These are phyloP conservation scores for Tyto alba DNA, from an alignment of 2,113 vertebrate species.

Conservation along the genomic window DNA sequence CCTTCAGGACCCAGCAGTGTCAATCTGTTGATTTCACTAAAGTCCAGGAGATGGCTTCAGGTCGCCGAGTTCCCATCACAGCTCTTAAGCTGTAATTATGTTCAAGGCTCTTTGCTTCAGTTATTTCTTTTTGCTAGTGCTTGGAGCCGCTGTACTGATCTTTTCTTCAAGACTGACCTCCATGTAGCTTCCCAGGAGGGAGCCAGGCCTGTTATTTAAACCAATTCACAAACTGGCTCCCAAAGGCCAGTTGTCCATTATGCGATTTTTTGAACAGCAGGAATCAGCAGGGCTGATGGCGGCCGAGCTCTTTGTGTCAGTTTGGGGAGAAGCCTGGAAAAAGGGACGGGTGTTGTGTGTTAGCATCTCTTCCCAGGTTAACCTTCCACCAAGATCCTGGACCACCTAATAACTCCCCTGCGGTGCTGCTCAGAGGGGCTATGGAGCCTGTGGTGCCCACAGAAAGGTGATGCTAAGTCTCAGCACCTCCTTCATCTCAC, in stretches of 20 bases:
- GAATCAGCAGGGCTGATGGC: not conserved
- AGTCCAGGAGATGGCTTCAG: conserved; percentile 12
- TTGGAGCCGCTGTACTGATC: not conserved
- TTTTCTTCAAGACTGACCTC: conserved; percentile 41
- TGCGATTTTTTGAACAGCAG: not conserved
- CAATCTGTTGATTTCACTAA: conserved; percentile 26
- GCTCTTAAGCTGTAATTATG: conserved; percentile 43
- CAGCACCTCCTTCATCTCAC: not conserved
- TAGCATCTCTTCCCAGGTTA: not conserved
- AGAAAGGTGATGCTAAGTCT: not conserved
- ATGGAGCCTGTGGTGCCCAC: not conserved
- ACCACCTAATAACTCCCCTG: not conserved
- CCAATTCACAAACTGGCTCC: not conserved
- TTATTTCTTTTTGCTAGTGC: conserved; percentile 22
- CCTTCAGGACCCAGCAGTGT: conserved; percentile 11
- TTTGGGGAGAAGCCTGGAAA: not conserved
- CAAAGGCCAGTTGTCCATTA: not conserved
- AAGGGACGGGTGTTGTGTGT: rapidly evolving
- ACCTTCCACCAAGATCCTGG: not conserved
- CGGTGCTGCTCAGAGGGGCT: rapidly evolving
- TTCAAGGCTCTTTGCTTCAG: conserved; percentile 17
- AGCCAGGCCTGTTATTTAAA: conserved; percentile 31
- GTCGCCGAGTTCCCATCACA: not conserved
- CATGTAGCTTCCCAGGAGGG: not conserved
- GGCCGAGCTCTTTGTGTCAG: not conserved